Evolutionary conservation across 2,113 vertebrate genomes (phyloP), one percentile per base, ranked within the genome.

Genomic region (Marcusenius ussheri): DNA sequence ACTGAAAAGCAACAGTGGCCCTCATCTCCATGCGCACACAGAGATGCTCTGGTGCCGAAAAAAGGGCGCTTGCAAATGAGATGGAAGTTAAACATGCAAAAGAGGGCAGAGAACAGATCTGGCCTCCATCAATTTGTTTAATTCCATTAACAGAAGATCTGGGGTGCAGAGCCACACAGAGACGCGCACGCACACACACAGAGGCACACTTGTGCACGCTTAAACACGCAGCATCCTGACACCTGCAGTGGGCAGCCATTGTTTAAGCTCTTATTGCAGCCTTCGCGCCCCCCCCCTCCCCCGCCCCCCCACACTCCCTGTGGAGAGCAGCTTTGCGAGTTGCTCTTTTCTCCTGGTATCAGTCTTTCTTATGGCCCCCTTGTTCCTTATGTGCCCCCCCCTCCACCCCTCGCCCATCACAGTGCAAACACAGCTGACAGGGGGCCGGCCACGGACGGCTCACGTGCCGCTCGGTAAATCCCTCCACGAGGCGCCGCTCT

Each of bases 381-480:
- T 70, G 45, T 56, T 35, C 39, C 89, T 47, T n/a, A 53, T 62
- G 83, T 39, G 85, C 47, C 8, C 19, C 45, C 80, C 21, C 15
- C 39, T 0, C 6, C 39, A n/a, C 15, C 89, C 47, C 89, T 90
- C 46, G 90, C 66, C 91, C 50, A 88, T 93, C 90, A 88, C 93
- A 93, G 92, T 92, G 93, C 95, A 96, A 95, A 96, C 95, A 96
- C 95, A 96, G 95, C 95, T 95, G 95, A 95, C 83, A 93, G 92
- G 93, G 94, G 94, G 46, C 93, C 93, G 90, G 50, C 93, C 92
- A 90, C 89, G 93, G 93, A 93, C 92, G 53, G 90, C 94, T 95
- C 94, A 93, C 91, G 94, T 95, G 95, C 94, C 92, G 88, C 91
- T 92, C 92, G 91, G 90, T 92, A 95, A 95, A 95, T 94, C 93